These are phyloP conservation scores for Syrrhaptes paradoxus DNA, from an alignment of 2,113 vertebrate genomes.

Conservation along the genomic window DNA sequence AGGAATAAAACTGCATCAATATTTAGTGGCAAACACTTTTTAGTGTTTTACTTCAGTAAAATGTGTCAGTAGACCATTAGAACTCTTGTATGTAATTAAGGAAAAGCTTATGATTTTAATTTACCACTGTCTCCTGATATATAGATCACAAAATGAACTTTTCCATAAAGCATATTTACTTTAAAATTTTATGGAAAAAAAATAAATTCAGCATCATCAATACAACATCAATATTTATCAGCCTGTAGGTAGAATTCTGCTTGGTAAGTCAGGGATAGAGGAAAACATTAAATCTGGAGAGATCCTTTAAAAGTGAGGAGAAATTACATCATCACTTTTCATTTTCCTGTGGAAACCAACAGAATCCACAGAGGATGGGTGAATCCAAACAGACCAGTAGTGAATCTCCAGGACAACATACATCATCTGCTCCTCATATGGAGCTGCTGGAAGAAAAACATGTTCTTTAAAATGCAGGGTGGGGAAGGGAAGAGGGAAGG, in stretches of 20 bases:
- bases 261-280: background rate
- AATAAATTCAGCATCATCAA: background rate
- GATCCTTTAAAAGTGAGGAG: background rate
- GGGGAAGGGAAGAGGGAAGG: rapidly evolving
- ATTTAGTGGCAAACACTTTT: background rate
- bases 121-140: background rate
- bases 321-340: background rate
- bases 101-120: background rate
- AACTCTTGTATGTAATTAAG: background rate
- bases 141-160: background rate
- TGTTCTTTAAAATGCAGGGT: background rate
- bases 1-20: background rate
- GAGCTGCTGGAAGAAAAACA: background rate
- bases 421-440: background rate
- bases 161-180: background rate
- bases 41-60: background rate
- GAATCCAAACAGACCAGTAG: background rate
- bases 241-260: background rate
- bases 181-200: background rate
- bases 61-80: background rate
- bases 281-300: background rate
- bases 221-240: background rate
- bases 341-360: background rate
- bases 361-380: background rate
- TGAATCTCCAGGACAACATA: background rate